Conservation (phyloP, 2,113 vertebrate species). For the Panthera tigris region DNA sequence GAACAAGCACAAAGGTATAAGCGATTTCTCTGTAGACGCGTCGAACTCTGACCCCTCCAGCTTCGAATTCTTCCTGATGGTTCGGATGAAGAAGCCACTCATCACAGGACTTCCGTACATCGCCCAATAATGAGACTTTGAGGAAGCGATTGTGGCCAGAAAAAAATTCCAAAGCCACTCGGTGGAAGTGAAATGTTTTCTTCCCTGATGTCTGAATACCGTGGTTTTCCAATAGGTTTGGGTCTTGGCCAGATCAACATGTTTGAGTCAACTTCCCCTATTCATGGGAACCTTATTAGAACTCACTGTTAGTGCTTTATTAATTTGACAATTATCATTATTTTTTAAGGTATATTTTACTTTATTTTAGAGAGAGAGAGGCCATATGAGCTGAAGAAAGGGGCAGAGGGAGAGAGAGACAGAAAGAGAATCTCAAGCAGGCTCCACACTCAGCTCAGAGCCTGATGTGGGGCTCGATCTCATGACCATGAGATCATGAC, state of each 20-base stretch:
- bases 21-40: background rate
- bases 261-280: background rate
- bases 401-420: too few species aligned
- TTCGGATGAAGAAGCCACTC: background rate
- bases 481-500: too few species aligned
- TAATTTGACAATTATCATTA: background rate
- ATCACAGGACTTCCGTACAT: background rate
- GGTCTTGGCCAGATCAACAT: background rate
- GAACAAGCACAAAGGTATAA: background rate
- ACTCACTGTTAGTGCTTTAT: background rate
- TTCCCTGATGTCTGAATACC: background rate
- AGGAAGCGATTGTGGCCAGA: conserved; percentile 44
- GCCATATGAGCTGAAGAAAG: too few species aligned
- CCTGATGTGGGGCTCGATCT: too few species aligned
- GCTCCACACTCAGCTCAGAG: too few species aligned
- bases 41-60: background rate
- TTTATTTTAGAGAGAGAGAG: too few species aligned
- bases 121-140: background rate
- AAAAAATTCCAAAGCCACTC: conserved; percentile 44
- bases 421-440: too few species aligned
- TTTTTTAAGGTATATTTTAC: too few species aligned
- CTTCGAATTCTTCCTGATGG: background rate
- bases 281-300: background rate
- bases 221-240: background rate
- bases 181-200: background rate